Base-by-base conservation (phyloP, 2,888 invertebrate species). In the Liopterus haemorrhoidalis region DNA sequence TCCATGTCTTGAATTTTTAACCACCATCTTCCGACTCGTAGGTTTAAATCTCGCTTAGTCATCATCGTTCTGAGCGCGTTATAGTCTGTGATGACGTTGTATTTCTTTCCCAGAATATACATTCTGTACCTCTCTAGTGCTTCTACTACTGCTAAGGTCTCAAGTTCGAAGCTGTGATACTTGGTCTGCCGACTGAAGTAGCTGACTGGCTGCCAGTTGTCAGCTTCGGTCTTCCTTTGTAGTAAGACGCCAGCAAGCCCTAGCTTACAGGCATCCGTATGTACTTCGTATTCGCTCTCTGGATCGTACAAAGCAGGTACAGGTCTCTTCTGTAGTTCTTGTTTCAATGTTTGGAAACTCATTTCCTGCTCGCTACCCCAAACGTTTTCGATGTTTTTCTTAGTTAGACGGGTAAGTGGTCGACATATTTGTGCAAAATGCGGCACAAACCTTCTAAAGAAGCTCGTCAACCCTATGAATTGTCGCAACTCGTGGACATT, bases 391-490 rank as follows among this genome's bases (percentile, higher is more conserved):
- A n/a, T n/a, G n/a, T n/a, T n/a, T n/a, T n/a, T n/a, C n/a, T n/a
- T n/a, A n/a, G n/a, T n/a, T 5, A 59, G 28, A 4, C 53, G 49
- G 6, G 53, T 53, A 18, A 58, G 33, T 4, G 55, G 57, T 19
- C 40, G 50, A 2, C 53, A 54, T 30, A 57, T 45, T 2, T 44
- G 11, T 1, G 55, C 53, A 44, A 52, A 60, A 36, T 52, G 33
- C 9, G 48, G 36, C 2, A 57, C 51, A 43, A 59, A 59, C 21
- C 52, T 55, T 15, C 58, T 22, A 32, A 60, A 61, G 30, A 54
- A 57, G 4, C 56, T 53, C 3, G 56, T 54, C 32, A 63, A 33
- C 1, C 61, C 61, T 4, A 61, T 22, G 40, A 60, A 61, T 39
- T 58, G 56, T 18, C 57, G 48, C 1, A 61, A 35, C 30, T 59